These are phyloP conservation scores for Petrolisthes cinctipes DNA, from an alignment of 2,888 invertebrate species.

Conservation along the genomic window DNA sequence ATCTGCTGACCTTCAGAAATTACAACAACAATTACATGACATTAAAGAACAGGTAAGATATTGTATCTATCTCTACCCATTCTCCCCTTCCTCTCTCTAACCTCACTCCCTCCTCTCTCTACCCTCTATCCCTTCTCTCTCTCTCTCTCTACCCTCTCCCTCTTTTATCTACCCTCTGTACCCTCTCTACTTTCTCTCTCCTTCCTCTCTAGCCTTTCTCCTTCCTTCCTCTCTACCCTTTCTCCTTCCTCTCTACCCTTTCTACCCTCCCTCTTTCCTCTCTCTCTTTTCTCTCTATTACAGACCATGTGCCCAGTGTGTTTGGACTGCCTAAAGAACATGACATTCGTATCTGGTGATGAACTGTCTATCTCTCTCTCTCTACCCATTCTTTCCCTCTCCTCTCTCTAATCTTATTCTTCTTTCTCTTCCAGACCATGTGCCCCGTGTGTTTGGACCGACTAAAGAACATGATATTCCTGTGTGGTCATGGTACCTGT, in stretches of 20 bases:
- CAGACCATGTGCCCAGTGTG: slow-evolving; percentile 99
- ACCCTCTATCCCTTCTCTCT: background rate
- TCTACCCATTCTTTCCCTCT: background rate
- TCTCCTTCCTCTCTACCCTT: background rate
- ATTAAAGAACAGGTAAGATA: slow-evolving; percentile 90
- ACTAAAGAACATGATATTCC: slow-evolving; percentile 97
- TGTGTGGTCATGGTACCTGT: slow-evolving; percentile 97
- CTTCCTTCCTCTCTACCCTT: slow-evolving; percentile 79
- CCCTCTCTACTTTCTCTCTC: slow-evolving; percentile 72
- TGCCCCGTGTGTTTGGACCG: slow-evolving; percentile 98
- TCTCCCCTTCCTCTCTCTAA: background rate
- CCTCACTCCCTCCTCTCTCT: background rate
- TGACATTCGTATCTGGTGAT: slow-evolving; percentile 98
- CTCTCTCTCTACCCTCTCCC: background rate
- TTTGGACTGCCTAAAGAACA: slow-evolving; percentile 96
- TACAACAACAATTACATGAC: slow-evolving; percentile 95
- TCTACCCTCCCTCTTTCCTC: background rate
- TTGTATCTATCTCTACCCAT: background rate
- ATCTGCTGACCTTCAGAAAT: slow-evolving; percentile 85
- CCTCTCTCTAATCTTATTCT: background rate
- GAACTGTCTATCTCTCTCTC: slow-evolving; percentile 79
- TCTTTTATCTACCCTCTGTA: too few species aligned
- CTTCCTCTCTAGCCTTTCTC: background rate
- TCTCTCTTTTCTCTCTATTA: slow-evolving; percentile 65
- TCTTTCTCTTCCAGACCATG: slow-evolving; percentile 83